Evolutionary conservation across 2,113 vertebrate species (phyloP).

Genomic region (Mobula hypostoma): DNA sequence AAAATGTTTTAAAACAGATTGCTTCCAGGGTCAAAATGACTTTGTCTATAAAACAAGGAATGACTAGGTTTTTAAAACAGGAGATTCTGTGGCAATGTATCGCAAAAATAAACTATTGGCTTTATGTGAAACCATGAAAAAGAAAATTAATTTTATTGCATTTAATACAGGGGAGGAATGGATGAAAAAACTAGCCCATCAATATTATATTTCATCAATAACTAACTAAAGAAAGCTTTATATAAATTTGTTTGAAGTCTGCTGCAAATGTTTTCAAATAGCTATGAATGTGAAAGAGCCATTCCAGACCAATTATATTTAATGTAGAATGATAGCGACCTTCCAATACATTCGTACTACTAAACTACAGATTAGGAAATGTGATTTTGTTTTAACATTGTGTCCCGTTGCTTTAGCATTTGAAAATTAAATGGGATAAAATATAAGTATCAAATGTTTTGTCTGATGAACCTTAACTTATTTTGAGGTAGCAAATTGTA

Average conservation of each 20-base stretch:
- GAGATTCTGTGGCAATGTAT: not conserved
- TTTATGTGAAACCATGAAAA: not conserved
- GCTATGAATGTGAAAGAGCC: not conserved
- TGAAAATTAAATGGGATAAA: too few relatives aligned
- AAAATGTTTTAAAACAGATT: slow-evolving; percentile 28
- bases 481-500: too few relatives aligned
- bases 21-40: slow-evolving; percentile 2
- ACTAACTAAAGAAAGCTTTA: not conserved
- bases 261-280: not conserved
- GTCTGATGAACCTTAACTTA: too few relatives aligned
- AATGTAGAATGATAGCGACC: not conserved
- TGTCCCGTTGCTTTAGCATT: not conserved
- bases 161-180: not conserved
- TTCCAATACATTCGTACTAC: not conserved
- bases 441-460: too few relatives aligned
- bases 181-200: not conserved
- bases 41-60: slow-evolving; percentile 5
- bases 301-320: not conserved
- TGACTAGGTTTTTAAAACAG: not conserved
- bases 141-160: not conserved
- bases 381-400: not conserved
- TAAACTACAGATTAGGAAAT: not conserved
- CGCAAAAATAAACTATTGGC: not conserved
- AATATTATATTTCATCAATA: not conserved
- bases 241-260: not conserved